Evolutionary conservation across 1,140 invertebrate genomes (phyloP), one percentile per base, ranked within the genome.

Genomic region (Caerostris darwini): DNA sequence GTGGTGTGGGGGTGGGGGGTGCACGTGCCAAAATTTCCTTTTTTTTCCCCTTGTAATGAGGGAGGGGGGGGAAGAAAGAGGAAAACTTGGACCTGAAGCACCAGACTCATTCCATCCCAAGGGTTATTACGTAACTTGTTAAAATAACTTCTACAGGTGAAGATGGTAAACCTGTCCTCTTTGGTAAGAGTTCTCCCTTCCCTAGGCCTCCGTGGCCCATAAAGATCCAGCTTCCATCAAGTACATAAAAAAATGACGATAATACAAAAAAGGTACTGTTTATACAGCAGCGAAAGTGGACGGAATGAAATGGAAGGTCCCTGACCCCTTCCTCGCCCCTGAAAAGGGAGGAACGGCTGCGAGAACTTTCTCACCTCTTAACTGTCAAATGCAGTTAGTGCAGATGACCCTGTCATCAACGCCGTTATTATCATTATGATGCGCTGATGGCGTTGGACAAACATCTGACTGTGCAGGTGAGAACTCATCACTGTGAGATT

Each of bases 61-160:
- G n/a, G n/a, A n/a, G 14, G 61, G n/a, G 10, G 3, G 61, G n/a
- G 61, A 64, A 17, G 61, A n/a, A 64, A 64, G n/a, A 17, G 12
- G n/a, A 64, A 64, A 64, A 12, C 61, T 12, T 17, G n/a, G 14
- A 64, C 61, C 61, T 64, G 61, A 12, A 17, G 0, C 61, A 64
- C 61, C 6, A 64, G 14, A 64, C 61, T 17, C 61, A 64, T 17
- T 64, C 61, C 69, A 77, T 10, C 12, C 7, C 69, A 77, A 77
- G 69, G 59, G 69, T n/a, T n/a, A 34, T 77, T 77, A 77, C 69
- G 69, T 77, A 77, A 77, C 50, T 64, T 5, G 61, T n/a, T 64
- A 12, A 64, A 64, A 64, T 64, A 64, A 64, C 61, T 17, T 64
- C 14, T 12, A 14, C n/a, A 17, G 14, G 14, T 10, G 69, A 77